A percentile compares a stretch with the other conserved stretches of the same genome.
These are phyloP conservation scores for Propsilocerus akamusi DNA, from an alignment of 1,140 invertebrate species.

Conservation along the genomic window DNA sequence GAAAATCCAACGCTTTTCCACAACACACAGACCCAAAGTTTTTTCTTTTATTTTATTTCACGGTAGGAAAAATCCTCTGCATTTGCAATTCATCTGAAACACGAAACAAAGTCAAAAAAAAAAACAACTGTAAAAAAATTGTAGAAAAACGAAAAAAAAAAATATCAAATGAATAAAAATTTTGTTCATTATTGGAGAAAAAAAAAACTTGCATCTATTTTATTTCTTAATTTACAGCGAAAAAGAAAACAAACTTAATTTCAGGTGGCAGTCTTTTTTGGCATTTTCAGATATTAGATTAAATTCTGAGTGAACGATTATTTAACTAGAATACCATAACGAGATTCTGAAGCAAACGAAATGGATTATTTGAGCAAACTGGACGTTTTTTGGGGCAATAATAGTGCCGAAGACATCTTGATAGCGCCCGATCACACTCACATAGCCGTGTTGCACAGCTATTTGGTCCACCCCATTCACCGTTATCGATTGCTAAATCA, in stretches of 20 bases:
- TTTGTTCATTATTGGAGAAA: neutral
- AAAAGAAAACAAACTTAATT: neutral
- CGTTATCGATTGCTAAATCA: slow-evolving; percentile 39
- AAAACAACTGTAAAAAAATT: neutral
- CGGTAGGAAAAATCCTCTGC: neutral
- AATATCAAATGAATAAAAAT: neutral
- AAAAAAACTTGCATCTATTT: neutral
- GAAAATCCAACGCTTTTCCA: neutral
- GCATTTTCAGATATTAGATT: neutral
- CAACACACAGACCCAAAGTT: no score
- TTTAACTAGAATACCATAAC: slow-evolving; percentile 31
- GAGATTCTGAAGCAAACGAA: slow-evolving; percentile 51
- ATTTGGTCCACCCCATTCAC: slow-evolving; percentile 37
- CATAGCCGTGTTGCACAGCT: slow-evolving; percentile 61
- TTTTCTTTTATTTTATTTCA: neutral
- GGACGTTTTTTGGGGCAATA: slow-evolving; percentile 52
- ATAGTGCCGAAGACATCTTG: slow-evolving; percentile 55
- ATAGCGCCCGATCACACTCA: slow-evolving; percentile 65
- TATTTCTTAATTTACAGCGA: neutral
- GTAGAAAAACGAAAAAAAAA: neutral
- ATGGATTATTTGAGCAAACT: slow-evolving; percentile 47
- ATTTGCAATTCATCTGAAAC: neutral
- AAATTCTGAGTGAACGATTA: no score
- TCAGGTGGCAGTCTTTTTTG: neutral
- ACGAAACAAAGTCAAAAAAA: neutral